These are phyloP conservation scores for Mungos mungo DNA, from an alignment of 2,113 vertebrate genomes.

Conservation along the genomic window DNA sequence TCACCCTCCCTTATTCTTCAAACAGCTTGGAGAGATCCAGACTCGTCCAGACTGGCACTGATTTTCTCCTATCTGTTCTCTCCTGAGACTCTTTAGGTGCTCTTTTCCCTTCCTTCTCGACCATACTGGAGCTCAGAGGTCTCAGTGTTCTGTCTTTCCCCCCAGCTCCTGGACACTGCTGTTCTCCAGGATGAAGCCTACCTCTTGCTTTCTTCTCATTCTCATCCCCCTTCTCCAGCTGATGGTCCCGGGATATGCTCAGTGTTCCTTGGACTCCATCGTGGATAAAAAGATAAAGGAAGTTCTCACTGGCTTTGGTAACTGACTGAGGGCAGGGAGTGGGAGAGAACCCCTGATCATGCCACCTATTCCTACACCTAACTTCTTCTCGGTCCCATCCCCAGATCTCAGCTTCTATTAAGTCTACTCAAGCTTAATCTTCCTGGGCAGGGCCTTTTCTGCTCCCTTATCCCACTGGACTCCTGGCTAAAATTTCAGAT, in stretches of 20 bases:
- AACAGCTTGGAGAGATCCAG: background rate
- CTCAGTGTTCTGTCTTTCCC: background rate
- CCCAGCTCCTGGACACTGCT: background rate
- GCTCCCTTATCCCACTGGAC: background rate
- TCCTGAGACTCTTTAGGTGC: background rate
- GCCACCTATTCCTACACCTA: background rate
- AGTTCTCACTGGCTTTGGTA: background rate
- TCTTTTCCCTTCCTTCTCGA: background rate
- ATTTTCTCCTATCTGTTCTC: background rate
- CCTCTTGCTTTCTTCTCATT: background rate
- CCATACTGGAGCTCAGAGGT: background rate
- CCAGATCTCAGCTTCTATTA: background rate
- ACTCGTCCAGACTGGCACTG: background rate
- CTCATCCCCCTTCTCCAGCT: background rate
- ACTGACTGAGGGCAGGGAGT: background rate
- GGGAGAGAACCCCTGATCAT: background rate
- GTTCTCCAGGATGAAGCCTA: conserved; percentile 5
- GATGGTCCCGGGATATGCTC: background rate
- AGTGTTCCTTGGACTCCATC: background rate
- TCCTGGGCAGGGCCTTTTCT: background rate
- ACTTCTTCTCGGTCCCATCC: background rate
- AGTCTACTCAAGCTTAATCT: background rate
- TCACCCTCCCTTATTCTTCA: background rate
- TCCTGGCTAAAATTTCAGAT: background rate
- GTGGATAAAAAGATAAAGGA: conserved; percentile 8